Conservation (phyloP, 2,113 vertebrate genomes). For the Halichoeres trimaculatus region DNA sequence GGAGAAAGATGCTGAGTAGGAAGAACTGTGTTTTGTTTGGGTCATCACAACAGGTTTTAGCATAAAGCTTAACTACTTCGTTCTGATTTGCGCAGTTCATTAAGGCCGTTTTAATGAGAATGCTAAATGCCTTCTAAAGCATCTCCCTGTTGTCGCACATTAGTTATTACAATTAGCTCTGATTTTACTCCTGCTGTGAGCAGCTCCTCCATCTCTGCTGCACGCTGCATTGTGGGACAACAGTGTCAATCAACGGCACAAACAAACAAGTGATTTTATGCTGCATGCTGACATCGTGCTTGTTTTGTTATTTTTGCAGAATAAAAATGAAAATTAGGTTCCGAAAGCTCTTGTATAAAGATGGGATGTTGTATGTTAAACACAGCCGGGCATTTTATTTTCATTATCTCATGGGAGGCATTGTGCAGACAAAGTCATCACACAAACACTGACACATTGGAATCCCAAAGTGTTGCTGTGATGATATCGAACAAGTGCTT, state of each 20-base stretch:
- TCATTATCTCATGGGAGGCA: slow-evolving; percentile 49
- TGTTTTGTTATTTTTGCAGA: not conserved
- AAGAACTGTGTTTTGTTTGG: not conserved
- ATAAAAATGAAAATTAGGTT: not conserved
- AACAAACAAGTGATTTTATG: not conserved
- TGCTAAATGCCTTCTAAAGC: not conserved
- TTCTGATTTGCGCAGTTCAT: slow-evolving; percentile 7
- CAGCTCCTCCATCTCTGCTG: not conserved
- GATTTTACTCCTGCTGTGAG: slow-evolving; percentile 11
- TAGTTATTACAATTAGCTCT: slow-evolving; percentile 11
- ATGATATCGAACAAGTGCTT: slow-evolving; percentile 65
- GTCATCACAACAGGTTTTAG: not conserved
- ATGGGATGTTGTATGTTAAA: not conserved
- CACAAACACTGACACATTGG: slow-evolving; percentile 58
- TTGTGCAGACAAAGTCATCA: slow-evolving; percentile 63
- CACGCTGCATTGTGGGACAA: slow-evolving; percentile 11
- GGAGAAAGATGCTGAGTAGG: not conserved
- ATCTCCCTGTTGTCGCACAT: not conserved
- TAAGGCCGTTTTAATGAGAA: not conserved
- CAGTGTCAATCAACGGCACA: slow-evolving; percentile 7
- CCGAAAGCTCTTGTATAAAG: not conserved
- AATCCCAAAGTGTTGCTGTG: slow-evolving; percentile 53
- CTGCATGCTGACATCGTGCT: not conserved
- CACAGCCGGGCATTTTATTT: slow-evolving; percentile 28
- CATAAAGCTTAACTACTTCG: not conserved